Base-by-base conservation (phyloP, 2,797 vertebrate genomes). In the Hemitrygon akajei region DNA sequence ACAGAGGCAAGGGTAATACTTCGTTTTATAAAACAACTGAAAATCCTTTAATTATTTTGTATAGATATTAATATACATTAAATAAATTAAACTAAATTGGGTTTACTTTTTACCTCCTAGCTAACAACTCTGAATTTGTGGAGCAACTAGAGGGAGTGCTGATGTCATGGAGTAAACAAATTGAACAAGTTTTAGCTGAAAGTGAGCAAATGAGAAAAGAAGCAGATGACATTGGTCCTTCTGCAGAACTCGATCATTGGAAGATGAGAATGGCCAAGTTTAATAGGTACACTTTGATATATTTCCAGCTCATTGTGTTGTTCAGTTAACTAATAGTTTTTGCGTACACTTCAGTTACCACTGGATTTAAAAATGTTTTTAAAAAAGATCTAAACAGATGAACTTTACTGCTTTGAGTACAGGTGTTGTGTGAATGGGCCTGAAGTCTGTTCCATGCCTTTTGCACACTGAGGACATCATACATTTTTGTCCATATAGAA, bases 131-230 rank as follows among this genome's bases (percentile, higher is more conserved):
- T 10, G 97, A 98, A 94, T 94, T 98, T 94, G 96, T 96, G 95
- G 96, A 97, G 95, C 94, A 94, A 93, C 96, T 98, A 95, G 97
- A 98, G 95, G 95, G 95, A 66, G 96, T 95, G 93, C 94, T 96
- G 47, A 94, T 94, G 4, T 93, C 94, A 94, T 98, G 98, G 98
- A 95, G 96, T 94, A 96, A 96, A 95, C 97, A 98, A 95, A 97
- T 98, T 93, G 96, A 95, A 94, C 97, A 97, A 94, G 95, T 97
- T 93, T 96, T 98, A 95, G 97, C 96, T 3, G 96, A 97, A 95
- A 97, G 96, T 94, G 96, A 98, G 93, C 97, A 97, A 95, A 96
- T 98, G 94, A 97, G 97, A 95, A 97, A 96, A 95, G 98, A 98
- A 95, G 95, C 96, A 2, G 97, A 97, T 93, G 96, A 97, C n/a